A percentile compares a stretch with the other conserved stretches of the same genome.
phyloP scores from a whole-genome alignment of 2,888 invertebrate genomes.

The Synergus gifuensis region DNA sequence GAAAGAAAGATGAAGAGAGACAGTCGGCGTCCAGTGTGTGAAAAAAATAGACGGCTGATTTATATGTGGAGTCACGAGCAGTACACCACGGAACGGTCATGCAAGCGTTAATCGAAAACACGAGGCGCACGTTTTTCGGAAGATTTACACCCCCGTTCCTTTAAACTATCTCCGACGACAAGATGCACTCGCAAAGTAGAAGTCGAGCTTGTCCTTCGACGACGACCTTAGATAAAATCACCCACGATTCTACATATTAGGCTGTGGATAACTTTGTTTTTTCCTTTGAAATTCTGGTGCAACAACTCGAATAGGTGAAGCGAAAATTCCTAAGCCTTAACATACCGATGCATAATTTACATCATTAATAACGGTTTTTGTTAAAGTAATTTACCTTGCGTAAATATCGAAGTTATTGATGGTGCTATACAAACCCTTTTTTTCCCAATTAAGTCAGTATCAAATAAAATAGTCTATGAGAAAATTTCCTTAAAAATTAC shows the following conservation, averaged over 20 bases:
- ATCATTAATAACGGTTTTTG: background rate
- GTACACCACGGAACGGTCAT: slow-evolving; percentile 54
- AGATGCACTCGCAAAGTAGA: slow-evolving; percentile 43
- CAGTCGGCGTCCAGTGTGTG: slow-evolving; percentile 57
- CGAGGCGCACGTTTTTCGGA: slow-evolving; percentile 56
- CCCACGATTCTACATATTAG: slow-evolving; percentile 1
- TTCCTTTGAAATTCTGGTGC: background rate
- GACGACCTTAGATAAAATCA: slow-evolving; percentile 49
- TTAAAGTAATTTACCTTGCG: background rate
- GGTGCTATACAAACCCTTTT: no score
- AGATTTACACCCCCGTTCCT: slow-evolving; percentile 44
- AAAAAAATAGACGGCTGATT: slow-evolving; percentile 70
- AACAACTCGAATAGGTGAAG: background rate
- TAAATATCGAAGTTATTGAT: background rate
- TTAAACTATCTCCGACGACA: slow-evolving; percentile 25
- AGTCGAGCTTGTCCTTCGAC: slow-evolving; percentile 52
- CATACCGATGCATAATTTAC: background rate
- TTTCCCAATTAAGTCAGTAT: no score
- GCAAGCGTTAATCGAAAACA: slow-evolving; percentile 65
- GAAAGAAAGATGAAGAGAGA: slow-evolving; percentile 46
- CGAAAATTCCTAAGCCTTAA: background rate
- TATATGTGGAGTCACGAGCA: slow-evolving; percentile 68
- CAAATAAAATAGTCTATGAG: no score
- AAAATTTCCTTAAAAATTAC: no score
- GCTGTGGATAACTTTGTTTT: background rate